Base-by-base conservation (phyloP, 2,113 vertebrate genomes). In the Carassius auratus region DNA sequence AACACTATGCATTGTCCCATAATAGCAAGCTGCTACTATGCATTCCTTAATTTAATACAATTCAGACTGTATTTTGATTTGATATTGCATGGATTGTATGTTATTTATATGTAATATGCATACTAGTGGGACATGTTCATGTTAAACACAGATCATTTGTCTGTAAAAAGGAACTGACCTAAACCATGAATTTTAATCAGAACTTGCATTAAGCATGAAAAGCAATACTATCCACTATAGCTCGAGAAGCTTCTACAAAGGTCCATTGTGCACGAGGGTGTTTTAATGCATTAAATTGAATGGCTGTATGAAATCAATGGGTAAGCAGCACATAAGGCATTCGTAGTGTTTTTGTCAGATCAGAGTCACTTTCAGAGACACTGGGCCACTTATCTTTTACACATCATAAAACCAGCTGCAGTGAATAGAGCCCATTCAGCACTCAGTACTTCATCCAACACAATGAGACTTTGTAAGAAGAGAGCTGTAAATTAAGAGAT, bases 151-250 rank as follows among this genome's bases (percentile, higher is more conserved):
- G 64, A 12, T 23, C 14, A 36, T 75, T 71, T 76, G 50, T 14
- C 71, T 75, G 84, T 83, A 19, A 88, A 86, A 71, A 55, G 8
- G 82, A 83, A 78, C 89, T 89, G 91, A 91, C 88, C 86, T 81
- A 23, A 66, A 86, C 74, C 50, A 77, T 86, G 89, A 84, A 89
- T 90, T 90, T 86, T 85, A 90, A 92, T 93, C 89, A 92, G 87
- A 86, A n/a, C 62, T 76, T 79, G 81, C 83, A 85, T 87, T 78
- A 81, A 81, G 87, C 45, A 45, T 76, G 81, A 82, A 91, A 87
- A 82, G 81, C 79, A 82, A 68, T 23, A 5, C 79, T 78, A 86
- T 89, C 86, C 84, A 86, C 52, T 73, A 77, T 84, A 87, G 85
- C 19, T 76, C 21, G 68, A 84, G 77, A 19, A 84, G 84, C 84